Conservation (phyloP, 2,888 invertebrate genomes). For the Stenolophus ochropezus region DNA sequence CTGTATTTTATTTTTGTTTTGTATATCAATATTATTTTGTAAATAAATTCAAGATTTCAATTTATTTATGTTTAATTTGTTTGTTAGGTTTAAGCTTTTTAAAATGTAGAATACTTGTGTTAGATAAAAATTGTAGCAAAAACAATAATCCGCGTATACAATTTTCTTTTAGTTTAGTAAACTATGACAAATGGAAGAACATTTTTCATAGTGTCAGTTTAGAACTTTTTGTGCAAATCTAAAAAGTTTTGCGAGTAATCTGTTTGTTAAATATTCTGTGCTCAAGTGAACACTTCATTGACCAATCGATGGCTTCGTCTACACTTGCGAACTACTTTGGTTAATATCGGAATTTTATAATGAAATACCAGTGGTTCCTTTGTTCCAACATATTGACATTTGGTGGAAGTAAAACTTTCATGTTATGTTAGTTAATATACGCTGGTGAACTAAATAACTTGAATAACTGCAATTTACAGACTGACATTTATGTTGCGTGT, state of each 20-base stretch:
- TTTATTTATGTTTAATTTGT: neutral
- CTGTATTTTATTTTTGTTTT: neutral
- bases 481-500: neutral
- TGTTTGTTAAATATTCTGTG: neutral
- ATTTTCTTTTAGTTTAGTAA: neutral
- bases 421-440: neutral
- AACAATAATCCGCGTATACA: neutral
- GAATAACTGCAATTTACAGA: neutral
- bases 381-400: slow-evolving; percentile 31
- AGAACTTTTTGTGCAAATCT: neutral
- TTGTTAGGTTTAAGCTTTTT: too few species aligned
- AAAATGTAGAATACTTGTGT: too few species aligned
- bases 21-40: slow-evolving; percentile 2
- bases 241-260: neutral
- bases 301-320: neutral
- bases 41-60: neutral
- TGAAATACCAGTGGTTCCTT: slow-evolving; percentile 25
- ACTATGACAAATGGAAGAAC: neutral
- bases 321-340: slow-evolving; percentile 3
- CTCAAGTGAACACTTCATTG: neutral
- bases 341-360: slow-evolving; percentile 31
- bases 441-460: neutral
- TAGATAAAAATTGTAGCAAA: neutral
- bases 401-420: neutral
- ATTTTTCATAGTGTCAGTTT: neutral